Evolutionary conservation across 2,113 vertebrate genomes (phyloP).

Genomic region (Myrmecophaga tridactyla): DNA sequence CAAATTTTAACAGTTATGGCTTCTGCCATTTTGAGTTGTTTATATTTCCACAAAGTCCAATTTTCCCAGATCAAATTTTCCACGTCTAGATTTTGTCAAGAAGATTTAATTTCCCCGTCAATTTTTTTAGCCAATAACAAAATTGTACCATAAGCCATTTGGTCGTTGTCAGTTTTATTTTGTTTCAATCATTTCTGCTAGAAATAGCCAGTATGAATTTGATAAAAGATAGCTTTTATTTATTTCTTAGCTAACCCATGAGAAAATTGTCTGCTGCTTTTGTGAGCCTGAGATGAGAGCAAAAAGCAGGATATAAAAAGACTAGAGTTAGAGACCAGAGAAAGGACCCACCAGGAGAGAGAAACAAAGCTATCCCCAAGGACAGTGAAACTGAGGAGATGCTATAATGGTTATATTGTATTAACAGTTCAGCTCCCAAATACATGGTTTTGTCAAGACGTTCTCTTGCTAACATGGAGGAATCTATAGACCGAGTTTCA

Average conservation of each 20-base stretch:
- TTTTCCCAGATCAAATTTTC: conserved; percentile 70
- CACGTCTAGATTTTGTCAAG: conserved; percentile 59
- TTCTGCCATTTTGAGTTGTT: conserved; percentile 62
- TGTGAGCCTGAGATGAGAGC: background rate
- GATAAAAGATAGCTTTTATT: conserved; percentile 42
- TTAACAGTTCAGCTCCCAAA: background rate
- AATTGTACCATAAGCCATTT: background rate
- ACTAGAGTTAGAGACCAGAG: background rate
- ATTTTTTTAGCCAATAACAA: conserved; percentile 50
- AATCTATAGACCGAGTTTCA: background rate
- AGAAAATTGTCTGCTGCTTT: conserved; percentile 45
- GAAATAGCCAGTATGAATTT: conserved; percentile 54
- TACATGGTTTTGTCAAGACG: background rate
- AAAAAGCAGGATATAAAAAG: background rate
- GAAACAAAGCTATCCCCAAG: background rate
- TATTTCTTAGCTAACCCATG: conserved; percentile 39
- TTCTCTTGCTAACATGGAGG: background rate
- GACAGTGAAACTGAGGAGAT: background rate
- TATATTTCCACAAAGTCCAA: conserved; percentile 49
- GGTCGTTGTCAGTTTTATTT: conserved; percentile 55
- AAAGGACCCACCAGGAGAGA: background rate
- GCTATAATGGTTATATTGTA: background rate
- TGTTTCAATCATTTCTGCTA: conserved; percentile 19
- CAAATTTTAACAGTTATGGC: conserved; percentile 52
- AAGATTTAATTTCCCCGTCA: conserved; percentile 67